Conservation (phyloP, 2,113 vertebrate genomes). For the Microtus oregoni region DNA sequence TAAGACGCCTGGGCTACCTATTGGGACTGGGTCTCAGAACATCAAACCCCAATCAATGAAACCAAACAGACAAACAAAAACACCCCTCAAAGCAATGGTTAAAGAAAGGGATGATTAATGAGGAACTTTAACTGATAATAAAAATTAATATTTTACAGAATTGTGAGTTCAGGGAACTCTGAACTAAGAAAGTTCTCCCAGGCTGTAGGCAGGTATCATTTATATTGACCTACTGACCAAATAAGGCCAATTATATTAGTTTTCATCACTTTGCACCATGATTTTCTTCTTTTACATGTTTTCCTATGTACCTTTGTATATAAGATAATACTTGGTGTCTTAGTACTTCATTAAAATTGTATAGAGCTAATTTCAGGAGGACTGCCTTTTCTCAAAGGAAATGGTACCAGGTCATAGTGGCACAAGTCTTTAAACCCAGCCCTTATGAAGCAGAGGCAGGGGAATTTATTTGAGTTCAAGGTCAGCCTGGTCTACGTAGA, state of each 20-base stretch:
- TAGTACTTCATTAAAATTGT: neutral
- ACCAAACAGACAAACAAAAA: neutral
- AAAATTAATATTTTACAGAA: neutral
- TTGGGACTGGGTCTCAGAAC: neutral
- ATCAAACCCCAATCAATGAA: neutral
- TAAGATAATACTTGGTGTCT: neutral
- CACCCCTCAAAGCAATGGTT: neutral
- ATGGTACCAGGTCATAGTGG: neutral
- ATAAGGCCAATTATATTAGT: neutral
- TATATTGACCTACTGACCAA: neutral
- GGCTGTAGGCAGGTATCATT: neutral
- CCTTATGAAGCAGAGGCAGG: neutral
- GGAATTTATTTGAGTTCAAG: neutral
- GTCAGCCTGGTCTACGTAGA: neutral
- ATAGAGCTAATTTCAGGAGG: conserved; percentile 24
- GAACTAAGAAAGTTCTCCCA: neutral
- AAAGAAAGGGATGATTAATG: neutral
- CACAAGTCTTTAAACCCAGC: neutral
- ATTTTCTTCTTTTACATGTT: neutral
- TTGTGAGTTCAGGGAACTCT: neutral
- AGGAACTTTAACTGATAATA: neutral
- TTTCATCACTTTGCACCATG: neutral
- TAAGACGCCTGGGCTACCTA: neutral
- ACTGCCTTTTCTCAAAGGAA: neutral
- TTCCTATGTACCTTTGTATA: neutral